These are phyloP conservation scores for Cydia fagiglandana DNA, from an alignment of 1,140 invertebrate genomes.

Conservation along the genomic window DNA sequence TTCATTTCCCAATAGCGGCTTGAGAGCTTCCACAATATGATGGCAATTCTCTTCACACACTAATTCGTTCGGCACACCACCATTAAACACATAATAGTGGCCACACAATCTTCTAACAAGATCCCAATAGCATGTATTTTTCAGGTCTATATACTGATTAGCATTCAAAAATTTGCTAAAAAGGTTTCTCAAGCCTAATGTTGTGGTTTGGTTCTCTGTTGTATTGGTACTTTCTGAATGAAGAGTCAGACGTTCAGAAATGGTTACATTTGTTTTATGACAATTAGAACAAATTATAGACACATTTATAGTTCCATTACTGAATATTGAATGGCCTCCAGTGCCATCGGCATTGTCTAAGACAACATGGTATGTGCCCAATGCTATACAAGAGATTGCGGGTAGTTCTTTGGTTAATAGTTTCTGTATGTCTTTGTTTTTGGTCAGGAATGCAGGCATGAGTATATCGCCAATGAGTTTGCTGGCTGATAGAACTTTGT, in stretches of 20 bases:
- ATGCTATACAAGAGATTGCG: slow-evolving; percentile 57
- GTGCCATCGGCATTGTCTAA: slow-evolving; percentile 37
- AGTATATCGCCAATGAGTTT: slow-evolving; percentile 65
- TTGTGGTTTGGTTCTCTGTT: slow-evolving; percentile 44
- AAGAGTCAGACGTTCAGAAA: background rate
- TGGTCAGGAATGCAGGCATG: slow-evolving; percentile 61
- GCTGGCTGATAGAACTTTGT: slow-evolving; percentile 55
- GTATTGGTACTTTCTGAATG: slow-evolving; percentile 42
- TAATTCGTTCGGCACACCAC: slow-evolving; percentile 53
- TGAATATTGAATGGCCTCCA: slow-evolving; percentile 50
- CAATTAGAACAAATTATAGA: slow-evolving; percentile 60
- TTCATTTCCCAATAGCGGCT: slow-evolving; percentile 51
- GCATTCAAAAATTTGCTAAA: slow-evolving; percentile 69
- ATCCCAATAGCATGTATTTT: slow-evolving; percentile 55
- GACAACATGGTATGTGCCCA: slow-evolving; percentile 51
- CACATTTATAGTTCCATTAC: slow-evolving; percentile 47
- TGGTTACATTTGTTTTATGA: slow-evolving; percentile 39
- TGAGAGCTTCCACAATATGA: slow-evolving; percentile 55
- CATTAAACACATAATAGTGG: slow-evolving; percentile 69
- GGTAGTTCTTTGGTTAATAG: slow-evolving; percentile 51
- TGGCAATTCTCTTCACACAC: slow-evolving; percentile 55
- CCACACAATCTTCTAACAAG: slow-evolving; percentile 57
- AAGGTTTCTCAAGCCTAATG: slow-evolving; percentile 51
- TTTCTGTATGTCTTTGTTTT: slow-evolving; percentile 52
- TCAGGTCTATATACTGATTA: slow-evolving; percentile 56